A percentile compares a stretch with the other conserved stretches of the same genome.
Evolutionary conservation across 1,140 invertebrate species (phyloP).

Genomic region (Neodiprion lecontei): DNA sequence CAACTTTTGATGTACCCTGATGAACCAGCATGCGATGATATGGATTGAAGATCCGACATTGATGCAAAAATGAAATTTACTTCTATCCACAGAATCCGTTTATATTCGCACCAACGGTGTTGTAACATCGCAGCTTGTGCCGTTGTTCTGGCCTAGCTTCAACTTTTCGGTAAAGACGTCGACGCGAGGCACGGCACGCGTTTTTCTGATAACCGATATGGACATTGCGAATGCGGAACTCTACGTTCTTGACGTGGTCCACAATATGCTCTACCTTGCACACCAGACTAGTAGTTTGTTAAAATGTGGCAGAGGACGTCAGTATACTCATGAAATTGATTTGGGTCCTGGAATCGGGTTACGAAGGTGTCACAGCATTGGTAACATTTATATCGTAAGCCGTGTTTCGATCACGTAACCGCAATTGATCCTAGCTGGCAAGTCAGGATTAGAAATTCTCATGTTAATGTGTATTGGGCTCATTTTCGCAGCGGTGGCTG

Average conservation of each 20-base stretch:
- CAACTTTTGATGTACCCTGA: background rate
- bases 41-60: background rate
- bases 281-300: constrained; percentile 17
- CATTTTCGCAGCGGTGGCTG: constrained; percentile 5
- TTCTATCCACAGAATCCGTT: background rate
- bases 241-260: constrained; percentile 19
- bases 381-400: constrained; percentile 18
- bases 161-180: constrained; percentile 17
- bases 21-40: background rate
- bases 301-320: constrained; percentile 16
- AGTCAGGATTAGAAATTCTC: too few relatives aligned
- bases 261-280: constrained; percentile 15
- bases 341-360: constrained; percentile 13
- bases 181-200: constrained; percentile 12
- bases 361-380: constrained; percentile 19
- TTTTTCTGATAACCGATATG: constrained; percentile 5
- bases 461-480: background rate
- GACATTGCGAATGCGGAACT: constrained; percentile 8
- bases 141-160: constrained; percentile 8
- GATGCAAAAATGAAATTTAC: background rate
- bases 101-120: constrained; percentile 16
- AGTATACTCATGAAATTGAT: constrained; percentile 14
- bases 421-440: background rate
- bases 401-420: background rate
- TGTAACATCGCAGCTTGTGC: background rate